Evolutionary conservation across 2,797 vertebrate species (phyloP).

Genomic region (Enteromius fasciolatus): DNA sequence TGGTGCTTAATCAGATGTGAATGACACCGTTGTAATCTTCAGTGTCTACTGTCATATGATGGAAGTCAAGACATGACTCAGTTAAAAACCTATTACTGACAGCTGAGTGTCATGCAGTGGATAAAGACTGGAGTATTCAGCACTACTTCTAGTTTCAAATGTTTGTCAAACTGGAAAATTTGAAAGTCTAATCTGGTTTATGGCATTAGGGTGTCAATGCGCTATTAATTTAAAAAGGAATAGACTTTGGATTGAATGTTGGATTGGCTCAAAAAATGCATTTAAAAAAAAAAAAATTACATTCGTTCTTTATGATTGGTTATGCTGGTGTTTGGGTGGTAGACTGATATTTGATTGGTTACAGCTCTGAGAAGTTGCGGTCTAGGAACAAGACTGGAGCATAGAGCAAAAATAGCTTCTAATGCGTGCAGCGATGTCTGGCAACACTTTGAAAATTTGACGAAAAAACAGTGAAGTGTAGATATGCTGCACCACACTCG

Average conservation of each 20-base stretch:
- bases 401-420: too few relatives aligned
- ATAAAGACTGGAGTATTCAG: neutral
- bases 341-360: too few relatives aligned
- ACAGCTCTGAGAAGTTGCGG: too few relatives aligned
- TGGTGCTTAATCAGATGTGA: constrained; percentile 15
- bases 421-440: too few relatives aligned
- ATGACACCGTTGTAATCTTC: neutral
- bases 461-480: too few relatives aligned
- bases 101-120: neutral
- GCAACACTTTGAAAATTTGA: too few relatives aligned
- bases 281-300: too few relatives aligned
- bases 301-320: too few relatives aligned
- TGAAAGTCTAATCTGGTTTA: neutral
- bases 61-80: neutral
- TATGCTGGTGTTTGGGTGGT: too few relatives aligned
- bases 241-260: neutral
- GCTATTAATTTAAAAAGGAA: neutral
- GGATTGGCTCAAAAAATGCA: too few relatives aligned
- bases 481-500: too few relatives aligned
- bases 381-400: too few relatives aligned
- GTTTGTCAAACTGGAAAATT: constrained; percentile 1
- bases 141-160: neutral
- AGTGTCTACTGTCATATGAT: constrained; percentile 5
- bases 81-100: neutral
- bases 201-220: neutral